These are phyloP conservation scores for Eleginops maclovinus DNA, from an alignment of 2,113 vertebrate species.

Conservation along the genomic window DNA sequence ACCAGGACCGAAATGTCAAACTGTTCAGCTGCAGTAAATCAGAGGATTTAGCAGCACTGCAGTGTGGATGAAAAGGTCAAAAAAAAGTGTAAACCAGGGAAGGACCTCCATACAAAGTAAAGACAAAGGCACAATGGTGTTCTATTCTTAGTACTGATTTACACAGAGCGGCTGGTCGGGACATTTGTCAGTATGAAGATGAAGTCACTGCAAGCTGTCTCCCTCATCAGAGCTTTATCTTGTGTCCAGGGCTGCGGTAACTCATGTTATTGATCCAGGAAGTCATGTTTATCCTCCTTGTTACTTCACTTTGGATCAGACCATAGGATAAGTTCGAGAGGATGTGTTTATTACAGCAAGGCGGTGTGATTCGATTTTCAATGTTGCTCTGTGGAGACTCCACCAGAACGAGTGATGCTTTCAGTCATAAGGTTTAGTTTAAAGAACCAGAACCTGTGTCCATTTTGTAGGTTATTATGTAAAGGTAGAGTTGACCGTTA, in stretches of 20 bases:
- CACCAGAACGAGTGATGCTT: too few relatives aligned
- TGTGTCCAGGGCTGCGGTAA: background rate
- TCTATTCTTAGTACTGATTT: background rate
- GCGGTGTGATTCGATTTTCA: background rate
- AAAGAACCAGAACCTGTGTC: background rate
- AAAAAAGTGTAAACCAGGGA: background rate
- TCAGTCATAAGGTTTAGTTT: background rate
- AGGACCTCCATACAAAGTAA: background rate
- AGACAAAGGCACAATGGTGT: slow-evolving; percentile 8
- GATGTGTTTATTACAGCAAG: background rate
- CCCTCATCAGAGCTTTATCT: background rate
- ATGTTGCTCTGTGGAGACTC: background rate
- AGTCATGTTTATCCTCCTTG: background rate
- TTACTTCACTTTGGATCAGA: background rate
- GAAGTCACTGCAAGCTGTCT: background rate
- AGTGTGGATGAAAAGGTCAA: slow-evolving; percentile 8
- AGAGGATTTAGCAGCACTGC: slow-evolving; percentile 4
- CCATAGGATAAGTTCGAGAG: too few relatives aligned
- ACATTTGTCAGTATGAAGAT: too few relatives aligned
- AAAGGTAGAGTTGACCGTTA: background rate
- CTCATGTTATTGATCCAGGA: background rate
- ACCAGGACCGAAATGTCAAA: slow-evolving; percentile 12
- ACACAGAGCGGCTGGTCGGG: background rate
- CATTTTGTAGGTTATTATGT: background rate
- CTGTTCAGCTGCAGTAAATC: background rate